These are phyloP conservation scores for Poeciliopsis infans DNA, from an alignment of 2,797 vertebrate genomes.

Conservation along the genomic window DNA sequence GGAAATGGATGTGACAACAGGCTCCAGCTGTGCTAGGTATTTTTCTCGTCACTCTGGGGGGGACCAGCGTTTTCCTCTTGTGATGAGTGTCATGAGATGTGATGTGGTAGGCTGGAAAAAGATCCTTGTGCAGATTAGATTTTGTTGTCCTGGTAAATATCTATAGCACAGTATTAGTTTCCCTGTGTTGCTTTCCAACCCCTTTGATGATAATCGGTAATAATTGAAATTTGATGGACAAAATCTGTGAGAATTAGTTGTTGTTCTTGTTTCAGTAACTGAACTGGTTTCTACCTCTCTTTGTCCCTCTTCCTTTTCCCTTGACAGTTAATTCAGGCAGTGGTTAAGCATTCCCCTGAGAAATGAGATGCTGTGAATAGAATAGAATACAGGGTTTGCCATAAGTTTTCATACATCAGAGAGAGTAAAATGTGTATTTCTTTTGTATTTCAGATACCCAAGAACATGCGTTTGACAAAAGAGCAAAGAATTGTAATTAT, in stretches of 20 bases:
- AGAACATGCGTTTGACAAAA: no score
- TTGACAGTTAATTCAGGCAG: neutral
- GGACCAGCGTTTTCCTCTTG: constrained; percentile 36
- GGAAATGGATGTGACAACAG: constrained; percentile 64
- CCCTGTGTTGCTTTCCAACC: neutral
- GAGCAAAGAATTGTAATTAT: no score
- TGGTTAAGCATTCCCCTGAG: neutral
- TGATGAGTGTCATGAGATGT: constrained; percentile 21
- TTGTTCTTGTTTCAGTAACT: neutral
- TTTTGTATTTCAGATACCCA: no score
- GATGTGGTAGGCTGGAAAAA: constrained; percentile 10
- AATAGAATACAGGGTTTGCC: neutral
- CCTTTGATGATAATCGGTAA: neutral
- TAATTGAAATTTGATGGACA: neutral
- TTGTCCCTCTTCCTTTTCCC: neutral
- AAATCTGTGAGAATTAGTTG: neutral
- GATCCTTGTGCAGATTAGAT: neutral
- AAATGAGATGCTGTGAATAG: neutral
- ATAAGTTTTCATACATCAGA: no score
- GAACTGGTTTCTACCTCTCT: neutral
- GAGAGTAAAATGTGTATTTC: no score
- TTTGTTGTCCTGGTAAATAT: constrained; percentile 3
- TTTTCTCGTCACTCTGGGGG: constrained; percentile 41
- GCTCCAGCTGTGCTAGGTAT: constrained; percentile 58
- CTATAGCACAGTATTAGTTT: neutral